Evolutionary conservation across 2,888 invertebrate species (phyloP).

Genomic region (Trichopria drosophilae): DNA sequence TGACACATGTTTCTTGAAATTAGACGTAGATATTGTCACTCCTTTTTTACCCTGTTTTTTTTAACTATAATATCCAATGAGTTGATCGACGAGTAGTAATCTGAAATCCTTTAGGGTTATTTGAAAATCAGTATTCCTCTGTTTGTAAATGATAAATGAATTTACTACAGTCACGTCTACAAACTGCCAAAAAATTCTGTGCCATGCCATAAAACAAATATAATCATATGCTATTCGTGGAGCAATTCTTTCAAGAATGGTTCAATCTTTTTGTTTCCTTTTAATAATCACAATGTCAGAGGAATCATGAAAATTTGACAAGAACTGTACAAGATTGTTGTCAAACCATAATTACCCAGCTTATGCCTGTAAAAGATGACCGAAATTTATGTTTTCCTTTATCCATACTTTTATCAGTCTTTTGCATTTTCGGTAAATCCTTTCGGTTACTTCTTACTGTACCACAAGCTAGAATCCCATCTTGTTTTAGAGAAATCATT

Average conservation of each 20-base stretch:
- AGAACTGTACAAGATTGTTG: neutral
- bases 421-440: neutral
- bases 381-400: neutral
- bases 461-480: too few species aligned
- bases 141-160: too few species aligned
- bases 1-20: constrained; percentile 1
- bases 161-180: constrained; percentile 1
- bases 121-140: too few species aligned
- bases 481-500: too few species aligned
- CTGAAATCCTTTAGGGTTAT: too few species aligned
- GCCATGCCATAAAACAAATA: constrained; percentile 4
- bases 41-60: constrained; percentile 2
- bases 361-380: neutral
- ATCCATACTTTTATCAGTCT: neutral
- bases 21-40: neutral
- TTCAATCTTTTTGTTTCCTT: neutral
- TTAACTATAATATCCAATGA: too few species aligned
- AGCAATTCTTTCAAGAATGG: neutral
- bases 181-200: neutral
- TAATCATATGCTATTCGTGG: too few species aligned
- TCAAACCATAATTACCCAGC: neutral
- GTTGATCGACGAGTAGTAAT: too few species aligned
- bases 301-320: constrained; percentile 1
- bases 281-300: neutral
- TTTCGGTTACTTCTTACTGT: too few species aligned